Evolutionary conservation across 2,888 invertebrate genomes (phyloP).

Genomic region (Disparrhopalites patrizii): DNA sequence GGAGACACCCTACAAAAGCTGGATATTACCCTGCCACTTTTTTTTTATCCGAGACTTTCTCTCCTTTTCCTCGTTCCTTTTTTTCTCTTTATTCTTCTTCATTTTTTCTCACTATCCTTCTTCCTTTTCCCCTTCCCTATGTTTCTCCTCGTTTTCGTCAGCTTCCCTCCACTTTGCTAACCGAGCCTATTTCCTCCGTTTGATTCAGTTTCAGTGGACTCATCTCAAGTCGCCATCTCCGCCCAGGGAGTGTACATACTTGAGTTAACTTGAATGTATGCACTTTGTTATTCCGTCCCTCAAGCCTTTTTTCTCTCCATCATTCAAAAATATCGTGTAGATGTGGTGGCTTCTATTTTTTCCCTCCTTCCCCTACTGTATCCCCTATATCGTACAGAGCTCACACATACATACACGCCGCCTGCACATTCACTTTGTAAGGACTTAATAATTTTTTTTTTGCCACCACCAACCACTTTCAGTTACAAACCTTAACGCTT

Average conservation of each 20-base stretch:
- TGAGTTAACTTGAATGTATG: slow-evolving; percentile 4
- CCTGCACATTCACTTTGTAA: no score
- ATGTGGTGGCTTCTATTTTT: not conserved
- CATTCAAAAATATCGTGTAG: slow-evolving; percentile 20
- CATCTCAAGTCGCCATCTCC: slow-evolving; percentile 18
- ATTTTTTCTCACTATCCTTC: not conserved
- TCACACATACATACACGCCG: no score
- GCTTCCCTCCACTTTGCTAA: no score
- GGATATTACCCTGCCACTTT: no score
- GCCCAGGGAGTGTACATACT: not conserved
- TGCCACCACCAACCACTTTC: no score
- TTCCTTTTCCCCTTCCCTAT: not conserved
- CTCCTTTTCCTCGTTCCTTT: not conserved
- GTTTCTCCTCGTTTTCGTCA: not conserved
- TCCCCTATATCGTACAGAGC: no score
- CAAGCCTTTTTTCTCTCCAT: slow-evolving; percentile 2
- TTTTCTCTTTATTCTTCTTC: not conserved
- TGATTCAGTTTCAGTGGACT: slow-evolving; percentile 19
- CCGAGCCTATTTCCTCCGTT: not conserved
- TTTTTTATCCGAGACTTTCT: not conserved
- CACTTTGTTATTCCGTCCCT: slow-evolving; percentile 4
- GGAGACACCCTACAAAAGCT: not conserved
- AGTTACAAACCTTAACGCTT: no score
- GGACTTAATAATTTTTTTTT: no score
- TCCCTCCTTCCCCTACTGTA: not conserved